phyloP scores from a whole-genome alignment of 1,140 invertebrate species.

The Caenorhabditis briggsae region DNA sequence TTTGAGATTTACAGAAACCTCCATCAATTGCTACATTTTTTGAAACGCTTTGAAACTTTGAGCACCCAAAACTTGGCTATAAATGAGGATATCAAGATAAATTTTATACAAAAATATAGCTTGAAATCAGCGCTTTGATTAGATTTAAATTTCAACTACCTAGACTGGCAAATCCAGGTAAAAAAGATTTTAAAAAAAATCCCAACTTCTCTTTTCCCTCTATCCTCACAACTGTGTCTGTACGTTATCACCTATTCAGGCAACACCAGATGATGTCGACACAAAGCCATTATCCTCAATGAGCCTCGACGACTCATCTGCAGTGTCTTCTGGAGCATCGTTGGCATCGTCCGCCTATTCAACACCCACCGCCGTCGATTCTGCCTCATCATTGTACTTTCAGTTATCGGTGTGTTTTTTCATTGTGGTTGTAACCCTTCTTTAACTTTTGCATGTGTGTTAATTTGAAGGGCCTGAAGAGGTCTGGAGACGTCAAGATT shows the following conservation, averaged over 20 bases:
- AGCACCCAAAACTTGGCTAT: too few species aligned
- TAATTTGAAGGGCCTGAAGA: not conserved
- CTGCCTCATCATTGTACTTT: constrained; percentile 3
- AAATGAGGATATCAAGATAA: too few species aligned
- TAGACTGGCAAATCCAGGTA: too few species aligned
- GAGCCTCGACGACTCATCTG: not conserved
- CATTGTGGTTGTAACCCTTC: not conserved
- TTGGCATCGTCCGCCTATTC: not conserved
- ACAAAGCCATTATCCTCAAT: not conserved
- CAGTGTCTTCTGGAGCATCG: not conserved
- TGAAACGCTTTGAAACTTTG: too few species aligned
- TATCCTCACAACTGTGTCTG: not conserved
- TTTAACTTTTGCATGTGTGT: not conserved
- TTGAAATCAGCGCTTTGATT: too few species aligned
- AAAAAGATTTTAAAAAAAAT: too few species aligned
- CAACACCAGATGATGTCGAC: not conserved
- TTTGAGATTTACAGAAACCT: too few species aligned
- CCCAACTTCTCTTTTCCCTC: not conserved
- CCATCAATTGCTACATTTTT: too few species aligned
- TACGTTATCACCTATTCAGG: not conserved
- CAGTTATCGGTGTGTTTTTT: constrained; percentile 25
- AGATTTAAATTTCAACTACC: too few species aligned
- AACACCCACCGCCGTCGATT: not conserved
- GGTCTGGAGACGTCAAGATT: too few species aligned
- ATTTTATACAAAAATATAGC: too few species aligned